A percentile compares a stretch with the other conserved stretches of the same genome.
Evolutionary conservation across 2,888 invertebrate species (phyloP).

Genomic region (Ptychoptera contaminata): DNA sequence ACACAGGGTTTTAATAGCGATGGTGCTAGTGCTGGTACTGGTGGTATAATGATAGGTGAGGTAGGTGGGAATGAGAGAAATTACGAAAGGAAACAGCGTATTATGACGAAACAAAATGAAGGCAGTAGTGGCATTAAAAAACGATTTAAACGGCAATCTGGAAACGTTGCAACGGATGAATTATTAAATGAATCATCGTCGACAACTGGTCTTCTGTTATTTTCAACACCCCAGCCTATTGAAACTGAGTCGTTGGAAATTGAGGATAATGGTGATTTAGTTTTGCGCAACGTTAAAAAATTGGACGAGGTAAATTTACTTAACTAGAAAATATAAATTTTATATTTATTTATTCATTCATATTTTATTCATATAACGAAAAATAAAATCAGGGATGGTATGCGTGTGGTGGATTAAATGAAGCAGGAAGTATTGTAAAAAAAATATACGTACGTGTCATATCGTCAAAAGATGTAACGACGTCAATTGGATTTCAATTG

Average conservation of each 20-base stretch:
- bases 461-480: conserved; percentile 10
- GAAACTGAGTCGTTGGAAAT: conserved; percentile 15
- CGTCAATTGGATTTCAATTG: conserved; percentile 11
- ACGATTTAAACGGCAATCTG: neutral
- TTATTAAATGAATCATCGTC: conserved; percentile 5
- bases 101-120: no score
- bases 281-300: conserved; percentile 14
- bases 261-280: conserved; percentile 15
- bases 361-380: neutral
- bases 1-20: conserved; percentile 3
- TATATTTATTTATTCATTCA: neutral
- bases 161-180: neutral
- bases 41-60: neutral
- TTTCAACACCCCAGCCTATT: conserved; percentile 9
- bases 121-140: no score
- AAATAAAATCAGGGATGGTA: conserved; percentile 15
- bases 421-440: conserved; percentile 17
- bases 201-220: conserved; percentile 10
- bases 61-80: conserved; percentile 9
- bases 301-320: conserved; percentile 12
- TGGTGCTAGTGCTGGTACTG: neutral
- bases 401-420: conserved; percentile 18
- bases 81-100: conserved; percentile 4
- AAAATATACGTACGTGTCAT: conserved; percentile 15
- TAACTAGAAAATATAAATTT: neutral